phyloP scores from a whole-genome alignment of 2,113 vertebrate species.

The Puma concolor region DNA sequence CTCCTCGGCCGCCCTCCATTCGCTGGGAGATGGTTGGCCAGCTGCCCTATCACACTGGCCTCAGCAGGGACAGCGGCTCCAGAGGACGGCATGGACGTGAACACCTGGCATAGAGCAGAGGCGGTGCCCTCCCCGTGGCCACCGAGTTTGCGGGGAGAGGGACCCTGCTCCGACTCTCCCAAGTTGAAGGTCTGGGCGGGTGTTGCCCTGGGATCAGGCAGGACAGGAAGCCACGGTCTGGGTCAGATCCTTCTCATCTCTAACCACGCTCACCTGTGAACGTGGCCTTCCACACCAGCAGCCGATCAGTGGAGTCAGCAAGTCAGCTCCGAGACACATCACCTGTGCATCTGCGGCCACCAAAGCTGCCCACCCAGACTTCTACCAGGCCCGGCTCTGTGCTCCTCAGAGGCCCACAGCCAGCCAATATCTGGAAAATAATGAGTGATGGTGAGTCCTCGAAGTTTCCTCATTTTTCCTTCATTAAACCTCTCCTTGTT shows the following conservation, averaged over 20 bases:
- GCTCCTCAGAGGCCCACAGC: neutral
- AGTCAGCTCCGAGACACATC: neutral
- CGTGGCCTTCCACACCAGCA: fast-evolving
- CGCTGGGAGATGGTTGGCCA: neutral
- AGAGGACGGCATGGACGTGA: fast-evolving
- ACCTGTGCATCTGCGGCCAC: no score
- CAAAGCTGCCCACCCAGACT: neutral
- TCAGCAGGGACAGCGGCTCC: no score
- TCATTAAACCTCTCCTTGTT: neutral
- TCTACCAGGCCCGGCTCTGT: neutral
- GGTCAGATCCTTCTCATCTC: neutral
- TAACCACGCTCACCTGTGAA: neutral
- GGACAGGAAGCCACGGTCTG: fast-evolving
- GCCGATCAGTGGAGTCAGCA: no score
- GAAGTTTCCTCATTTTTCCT: neutral
- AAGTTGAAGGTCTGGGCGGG: neutral
- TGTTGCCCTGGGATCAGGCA: neutral
- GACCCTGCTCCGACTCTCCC: neutral
- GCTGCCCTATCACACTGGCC: fast-evolving
- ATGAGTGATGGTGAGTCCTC: neutral
- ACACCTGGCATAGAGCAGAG: neutral
- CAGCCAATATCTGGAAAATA: neutral
- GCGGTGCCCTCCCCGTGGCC: neutral
- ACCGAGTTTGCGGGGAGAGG: fast-evolving
- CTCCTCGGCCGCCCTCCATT: neutral